Evolutionary conservation across 1,140 invertebrate species (phyloP), one percentile per base, ranked within the genome.

Genomic region (Plodia interpunctella): DNA sequence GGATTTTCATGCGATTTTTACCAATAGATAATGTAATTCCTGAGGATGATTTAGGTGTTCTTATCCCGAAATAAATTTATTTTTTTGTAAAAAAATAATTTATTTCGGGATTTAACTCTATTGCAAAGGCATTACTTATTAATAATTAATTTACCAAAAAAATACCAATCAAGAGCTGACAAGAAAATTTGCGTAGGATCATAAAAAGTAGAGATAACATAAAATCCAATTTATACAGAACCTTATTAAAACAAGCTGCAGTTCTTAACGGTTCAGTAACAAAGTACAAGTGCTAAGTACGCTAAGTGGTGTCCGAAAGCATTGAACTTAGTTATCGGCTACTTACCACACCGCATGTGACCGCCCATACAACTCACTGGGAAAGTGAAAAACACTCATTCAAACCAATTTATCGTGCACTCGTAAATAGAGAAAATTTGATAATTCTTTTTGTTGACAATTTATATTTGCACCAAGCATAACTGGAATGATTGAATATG

Each of bases 201-300:
- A 25, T 25, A 25, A 25, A 6, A 25, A 2, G 2, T 25, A 25
- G 6, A 25, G 10, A 35, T 35, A 35, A 35, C 4, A 5, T 5
- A 9, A 9, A 9, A n/a, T 15, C 1, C 2, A 15, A 2, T 44
- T 44, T 44, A 6, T 44, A 44, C 38, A n/a, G 38, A 44, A 44
- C 38, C 38, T 44, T n/a, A 10, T 3, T 15, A 13, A 44, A 17
- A 15, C n/a, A 15, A 15, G 6, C 5, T 6, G 3, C 38, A 5
- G 38, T 17, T 10, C 38, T 44, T 44, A 3, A 15, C 38, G 13
- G 15, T n/a, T 44, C 38, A 15, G 15, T 44, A 44, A 44, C 38
- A 44, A 44, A 44, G 35, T 61, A 49, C 25, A 57, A 60, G 57
- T 65, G 65, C 38, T 65, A 65, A 68, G 51, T 63, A 60, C 60